Conservation (phyloP, 1,140 invertebrate species). For the Drosophila subpulchrella region DNA sequence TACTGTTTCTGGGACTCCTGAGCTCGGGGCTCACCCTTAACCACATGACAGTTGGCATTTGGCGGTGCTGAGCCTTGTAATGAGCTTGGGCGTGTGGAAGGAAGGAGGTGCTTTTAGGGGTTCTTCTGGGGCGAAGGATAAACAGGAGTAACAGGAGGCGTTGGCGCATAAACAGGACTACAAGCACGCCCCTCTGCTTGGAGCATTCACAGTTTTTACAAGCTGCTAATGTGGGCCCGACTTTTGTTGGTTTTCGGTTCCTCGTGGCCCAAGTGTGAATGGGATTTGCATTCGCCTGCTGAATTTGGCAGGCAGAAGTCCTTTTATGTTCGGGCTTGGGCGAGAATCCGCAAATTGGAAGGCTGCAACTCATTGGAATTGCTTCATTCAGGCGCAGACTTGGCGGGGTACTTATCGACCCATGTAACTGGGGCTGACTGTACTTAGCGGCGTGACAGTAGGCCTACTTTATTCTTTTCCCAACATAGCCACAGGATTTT, state of each 20-base stretch:
- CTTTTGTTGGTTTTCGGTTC: constrained; percentile 3
- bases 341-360: constrained; percentile 22
- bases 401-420: constrained; percentile 16
- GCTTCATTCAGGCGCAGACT: constrained; percentile 22
- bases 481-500: background rate
- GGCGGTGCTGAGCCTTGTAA: constrained; percentile 63
- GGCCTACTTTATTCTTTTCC: constrained; percentile 12
- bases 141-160: constrained; percentile 43
- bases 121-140: background rate
- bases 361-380: constrained; percentile 40
- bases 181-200: constrained; percentile 36
- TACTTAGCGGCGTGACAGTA: constrained; percentile 9
- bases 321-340: constrained; percentile 42
- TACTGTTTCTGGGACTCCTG: constrained; percentile 25
- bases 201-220: constrained; percentile 65
- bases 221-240: constrained; percentile 69
- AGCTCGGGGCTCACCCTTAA: constrained; percentile 14
- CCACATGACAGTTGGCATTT: constrained; percentile 71
- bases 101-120: background rate
- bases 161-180: constrained; percentile 52
- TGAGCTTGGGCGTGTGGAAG: constrained; percentile 41
- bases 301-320: constrained; percentile 48
- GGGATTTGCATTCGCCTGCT: constrained; percentile 38
- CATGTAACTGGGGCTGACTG: constrained; percentile 11
- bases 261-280: constrained; percentile 7